phyloP scores from a whole-genome alignment of 2,888 invertebrate species.

The Heliconius aoede region DNA sequence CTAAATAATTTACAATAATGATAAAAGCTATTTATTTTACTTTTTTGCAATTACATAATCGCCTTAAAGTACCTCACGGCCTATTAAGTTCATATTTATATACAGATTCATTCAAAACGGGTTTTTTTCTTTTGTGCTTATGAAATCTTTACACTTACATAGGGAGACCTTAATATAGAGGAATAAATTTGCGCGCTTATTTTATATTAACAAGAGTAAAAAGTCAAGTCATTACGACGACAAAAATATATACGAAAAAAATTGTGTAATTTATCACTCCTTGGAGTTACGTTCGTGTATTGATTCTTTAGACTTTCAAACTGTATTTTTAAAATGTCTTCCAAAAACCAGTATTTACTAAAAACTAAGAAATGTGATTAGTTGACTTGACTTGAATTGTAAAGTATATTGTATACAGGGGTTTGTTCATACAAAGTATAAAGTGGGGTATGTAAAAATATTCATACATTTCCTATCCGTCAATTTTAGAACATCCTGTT shows the following conservation, averaged over 20 bases:
- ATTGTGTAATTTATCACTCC: no score
- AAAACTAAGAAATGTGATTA: no score
- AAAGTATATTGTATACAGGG: no score
- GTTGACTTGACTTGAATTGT: no score
- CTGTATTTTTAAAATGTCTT: no score
- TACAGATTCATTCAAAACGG: slow-evolving; percentile 15
- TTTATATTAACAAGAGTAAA: not conserved
- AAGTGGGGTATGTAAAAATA: not conserved
- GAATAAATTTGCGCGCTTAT: not conserved
- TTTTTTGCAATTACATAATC: slow-evolving; percentile 8
- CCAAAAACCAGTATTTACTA: no score
- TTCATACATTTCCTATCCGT: not conserved
- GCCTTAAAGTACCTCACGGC: not conserved
- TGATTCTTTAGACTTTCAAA: no score
- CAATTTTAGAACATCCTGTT: not conserved
- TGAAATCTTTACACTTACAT: slow-evolving; percentile 11
- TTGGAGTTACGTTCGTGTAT: no score
- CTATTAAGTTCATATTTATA: slow-evolving; percentile 15
- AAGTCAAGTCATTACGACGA: not conserved
- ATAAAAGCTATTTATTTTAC: not conserved
- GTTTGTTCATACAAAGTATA: not conserved
- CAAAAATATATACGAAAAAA: not conserved
- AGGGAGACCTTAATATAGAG: slow-evolving; percentile 4
- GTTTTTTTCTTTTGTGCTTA: slow-evolving; percentile 18
- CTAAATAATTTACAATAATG: not conserved